phyloP scores from a whole-genome alignment of 1,140 invertebrate genomes.

The Cecropterus lyciades region DNA sequence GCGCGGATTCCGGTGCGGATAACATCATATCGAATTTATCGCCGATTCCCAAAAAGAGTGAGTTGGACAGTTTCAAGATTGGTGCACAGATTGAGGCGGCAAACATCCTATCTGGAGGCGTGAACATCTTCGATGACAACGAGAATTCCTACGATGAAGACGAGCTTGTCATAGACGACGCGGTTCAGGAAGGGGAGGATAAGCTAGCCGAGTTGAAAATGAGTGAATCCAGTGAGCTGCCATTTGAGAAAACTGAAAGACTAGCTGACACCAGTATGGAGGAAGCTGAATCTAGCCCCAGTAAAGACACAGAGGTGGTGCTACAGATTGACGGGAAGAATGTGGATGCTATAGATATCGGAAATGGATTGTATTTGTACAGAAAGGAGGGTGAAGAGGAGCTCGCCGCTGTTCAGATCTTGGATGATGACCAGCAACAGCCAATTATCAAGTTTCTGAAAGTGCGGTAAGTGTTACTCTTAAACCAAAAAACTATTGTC shows the following conservation, averaged over 20 bases:
- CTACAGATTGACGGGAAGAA: slow-evolving; percentile 81
- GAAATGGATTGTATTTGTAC: slow-evolving; percentile 80
- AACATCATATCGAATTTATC: slow-evolving; percentile 66
- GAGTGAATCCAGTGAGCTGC: slow-evolving; percentile 28
- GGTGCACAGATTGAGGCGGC: slow-evolving; percentile 77
- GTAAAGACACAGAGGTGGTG: slow-evolving; percentile 76
- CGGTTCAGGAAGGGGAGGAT: slow-evolving; percentile 55
- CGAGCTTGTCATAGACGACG: slow-evolving; percentile 81
- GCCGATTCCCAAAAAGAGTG: slow-evolving; percentile 67
- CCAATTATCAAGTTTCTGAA: slow-evolving; percentile 79
- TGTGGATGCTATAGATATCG: slow-evolving; percentile 81
- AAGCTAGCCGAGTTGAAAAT: slow-evolving; percentile 51
- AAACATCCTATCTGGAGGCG: slow-evolving; percentile 78
- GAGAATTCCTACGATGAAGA: slow-evolving; percentile 81
- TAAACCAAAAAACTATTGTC: too few species aligned
- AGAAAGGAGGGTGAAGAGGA: slow-evolving; percentile 74
- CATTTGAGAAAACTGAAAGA: slow-evolving; percentile 42
- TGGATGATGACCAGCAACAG: slow-evolving; percentile 67
- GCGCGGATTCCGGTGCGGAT: slow-evolving; percentile 46
- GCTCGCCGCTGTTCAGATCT: slow-evolving; percentile 76
- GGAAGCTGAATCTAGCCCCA: slow-evolving; percentile 52
- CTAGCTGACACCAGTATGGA: slow-evolving; percentile 41
- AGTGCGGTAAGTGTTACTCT: slow-evolving; percentile 72
- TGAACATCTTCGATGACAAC: slow-evolving; percentile 82
- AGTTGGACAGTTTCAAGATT: slow-evolving; percentile 70